Evolutionary conservation across 30 jellyfish, hydroid and myxozoan genomes (phyloP).

Genomic region (Cassiopea xamachana): DNA sequence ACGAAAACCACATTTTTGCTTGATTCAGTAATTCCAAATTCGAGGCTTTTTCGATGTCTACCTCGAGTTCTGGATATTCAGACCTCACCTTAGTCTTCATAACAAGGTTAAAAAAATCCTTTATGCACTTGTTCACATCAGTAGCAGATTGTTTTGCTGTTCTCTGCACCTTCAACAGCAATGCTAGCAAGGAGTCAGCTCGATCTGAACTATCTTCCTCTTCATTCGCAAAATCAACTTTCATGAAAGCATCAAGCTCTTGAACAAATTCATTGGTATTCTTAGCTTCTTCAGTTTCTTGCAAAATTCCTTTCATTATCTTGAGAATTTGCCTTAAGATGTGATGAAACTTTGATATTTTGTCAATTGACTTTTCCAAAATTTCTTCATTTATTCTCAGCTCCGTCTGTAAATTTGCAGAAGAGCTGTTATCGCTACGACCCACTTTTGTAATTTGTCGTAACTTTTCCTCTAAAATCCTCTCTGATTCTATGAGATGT

Average conservation of each 20-base stretch:
- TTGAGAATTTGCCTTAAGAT: constrained; percentile 40
- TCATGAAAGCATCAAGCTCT: constrained; percentile 27
- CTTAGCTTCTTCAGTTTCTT: constrained; percentile 14
- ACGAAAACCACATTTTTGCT: constrained; percentile 45
- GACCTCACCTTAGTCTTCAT: constrained; percentile 56
- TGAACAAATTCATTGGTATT: constrained; percentile 6
- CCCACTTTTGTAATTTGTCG: constrained; percentile 30
- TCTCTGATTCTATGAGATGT: constrained; percentile 33
- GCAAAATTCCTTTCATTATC: not conserved
- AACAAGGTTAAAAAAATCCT: constrained; percentile 24
- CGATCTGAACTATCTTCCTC: constrained; percentile 9
- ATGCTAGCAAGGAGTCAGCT: constrained; percentile 21
- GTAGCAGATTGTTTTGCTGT: constrained; percentile 32
- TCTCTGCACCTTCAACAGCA: constrained; percentile 12
- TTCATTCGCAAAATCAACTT: constrained; percentile 30
- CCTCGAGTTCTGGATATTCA: constrained; percentile 18
- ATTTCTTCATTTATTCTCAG: constrained; percentile 47
- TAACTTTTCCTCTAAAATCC: constrained; percentile 44
- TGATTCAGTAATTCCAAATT: constrained; percentile 7
- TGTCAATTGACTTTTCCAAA: constrained; percentile 39
- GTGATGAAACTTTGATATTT: constrained; percentile 36
- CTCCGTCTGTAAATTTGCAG: constrained; percentile 41
- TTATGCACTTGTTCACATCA: constrained; percentile 20
- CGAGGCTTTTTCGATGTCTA: not conserved
- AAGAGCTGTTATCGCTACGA: constrained; percentile 16